A percentile compares a stretch with the other conserved stretches of the same genome.
Conservation (phyloP, 2,797 vertebrate species). For the Bradypus variegatus region DNA sequence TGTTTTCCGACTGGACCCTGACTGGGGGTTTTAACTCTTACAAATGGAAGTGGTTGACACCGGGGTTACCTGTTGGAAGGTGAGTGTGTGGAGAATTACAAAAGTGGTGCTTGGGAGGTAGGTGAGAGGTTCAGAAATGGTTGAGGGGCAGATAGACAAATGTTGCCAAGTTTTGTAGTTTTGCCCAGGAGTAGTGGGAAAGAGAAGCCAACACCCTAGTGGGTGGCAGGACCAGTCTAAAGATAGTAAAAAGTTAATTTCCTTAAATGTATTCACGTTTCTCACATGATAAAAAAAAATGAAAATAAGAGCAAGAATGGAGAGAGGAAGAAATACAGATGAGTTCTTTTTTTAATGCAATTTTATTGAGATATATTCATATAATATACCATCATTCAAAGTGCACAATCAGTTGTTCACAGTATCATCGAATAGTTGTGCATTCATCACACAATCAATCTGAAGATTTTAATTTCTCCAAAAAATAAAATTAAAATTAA, state of each 20-base stretch:
- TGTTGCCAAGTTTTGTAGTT: neutral
- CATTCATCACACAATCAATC: too few relatives aligned
- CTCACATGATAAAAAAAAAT: neutral
- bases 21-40: neutral
- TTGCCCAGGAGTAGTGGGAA: neutral
- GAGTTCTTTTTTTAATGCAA: too few relatives aligned
- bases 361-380: too few relatives aligned
- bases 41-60: too few relatives aligned
- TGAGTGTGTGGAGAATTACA: neutral
- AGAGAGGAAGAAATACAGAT: neutral
- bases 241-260: neutral
- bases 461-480: too few relatives aligned
- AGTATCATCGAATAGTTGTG: too few relatives aligned
- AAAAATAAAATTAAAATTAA: too few relatives aligned
- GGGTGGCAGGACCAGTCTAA: neutral
- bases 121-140: neutral
- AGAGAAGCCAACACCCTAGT: too few relatives aligned
- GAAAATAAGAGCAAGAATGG: neutral
- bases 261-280: neutral
- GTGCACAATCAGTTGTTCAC: too few relatives aligned
- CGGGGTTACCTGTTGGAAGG: neutral
- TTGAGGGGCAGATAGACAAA: rapidly evolving
- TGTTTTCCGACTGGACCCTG: neutral
- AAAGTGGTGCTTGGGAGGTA: neutral
- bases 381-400: too few relatives aligned